Base-by-base conservation (phyloP, 2,113 vertebrate species). In the Epinephelus fuscoguttatus region DNA sequence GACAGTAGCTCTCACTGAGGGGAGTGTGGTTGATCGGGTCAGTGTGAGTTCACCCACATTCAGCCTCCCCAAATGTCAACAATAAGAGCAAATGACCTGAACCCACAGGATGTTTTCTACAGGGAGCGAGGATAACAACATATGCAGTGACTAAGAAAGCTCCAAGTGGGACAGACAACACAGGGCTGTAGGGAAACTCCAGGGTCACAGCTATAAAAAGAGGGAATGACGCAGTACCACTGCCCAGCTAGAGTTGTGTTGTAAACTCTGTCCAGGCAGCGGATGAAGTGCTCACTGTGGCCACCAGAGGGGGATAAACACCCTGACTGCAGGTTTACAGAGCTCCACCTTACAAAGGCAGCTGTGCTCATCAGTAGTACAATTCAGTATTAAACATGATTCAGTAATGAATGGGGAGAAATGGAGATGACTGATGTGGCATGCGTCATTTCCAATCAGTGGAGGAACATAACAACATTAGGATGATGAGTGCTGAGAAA, bases 81-180 rank as follows among this genome's bases (percentile, higher is more conserved):
- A 95, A 94, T 91, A 86, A 88, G 90, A 91, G 91, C 86, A 93
- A 91, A 90, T 93, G 94, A 93, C 87, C 93, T 91, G 91, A 95
- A 96, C 89, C 95, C 95, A 95, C 95, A 95, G 95, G 95, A 95
- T 95, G 95, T 95, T 95, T 95, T 96, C 89, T 94, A 89, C 90
- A 89, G 86, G 84, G 90, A 91, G 88, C 88, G 84, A 85, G 92
- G 93, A 95, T 89, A 95, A 96, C 94, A 95, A 95, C 93, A 92
- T 91, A 89, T 87, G 89, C 92, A 88, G 82, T 95, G 95, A 96
- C 94, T 95, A 95, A 96, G 93, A 93, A 91, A 87, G 85, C 92
- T 92, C 88, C 80, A 79, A 94, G 89, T 91, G 88, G 91, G 91
- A 93, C 76, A 93, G 94, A 94, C 94, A 95, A 94, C 94, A 92